Conservation (phyloP, 53 echinoderm and acorn worm species). For the Crossaster papposus region DNA sequence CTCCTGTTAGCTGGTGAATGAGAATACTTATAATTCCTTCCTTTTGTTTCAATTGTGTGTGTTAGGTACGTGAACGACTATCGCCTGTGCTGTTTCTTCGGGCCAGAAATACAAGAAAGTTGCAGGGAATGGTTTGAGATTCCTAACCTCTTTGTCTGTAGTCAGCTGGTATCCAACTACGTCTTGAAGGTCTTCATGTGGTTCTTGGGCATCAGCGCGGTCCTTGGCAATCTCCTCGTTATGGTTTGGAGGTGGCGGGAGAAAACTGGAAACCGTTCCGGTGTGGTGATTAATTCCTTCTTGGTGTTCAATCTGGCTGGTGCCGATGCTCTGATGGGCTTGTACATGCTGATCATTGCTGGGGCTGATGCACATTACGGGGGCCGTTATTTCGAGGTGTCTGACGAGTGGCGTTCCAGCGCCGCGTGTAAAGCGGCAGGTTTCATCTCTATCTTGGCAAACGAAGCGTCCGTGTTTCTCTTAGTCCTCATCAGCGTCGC, state of each 20-base stretch:
- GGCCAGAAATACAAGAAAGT: background rate
- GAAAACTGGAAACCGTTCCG: conserved; percentile 8
- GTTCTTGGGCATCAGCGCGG: conserved; percentile 70
- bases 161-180: background rate
- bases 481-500: conserved; percentile 35
- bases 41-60: background rate
- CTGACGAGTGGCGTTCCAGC: too few species aligned
- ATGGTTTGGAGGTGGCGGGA: conserved; percentile 29
- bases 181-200: conserved; percentile 52
- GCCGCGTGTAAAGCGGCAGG: conserved; percentile 14
- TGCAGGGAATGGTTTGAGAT: conserved; percentile 1
- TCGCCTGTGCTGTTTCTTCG: conserved; percentile 29
- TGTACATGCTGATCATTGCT: background rate
- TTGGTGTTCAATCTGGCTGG: conserved; percentile 49
- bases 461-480: conserved; percentile 60
- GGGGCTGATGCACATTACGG: background rate
- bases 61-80: conserved; percentile 33
- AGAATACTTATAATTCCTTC: too few species aligned
- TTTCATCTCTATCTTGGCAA: conserved; percentile 57
- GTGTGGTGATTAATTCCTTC: conserved; percentile 36
- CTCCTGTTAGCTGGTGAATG: background rate
- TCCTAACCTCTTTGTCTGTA: conserved; percentile 21
- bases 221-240: conserved; percentile 59
- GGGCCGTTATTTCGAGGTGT: too few species aligned
- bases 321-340: background rate